Evolutionary conservation across 2,797 vertebrate species (phyloP), one percentile per base, ranked within the genome.

Genomic region (Nannoperca obscura): DNA sequence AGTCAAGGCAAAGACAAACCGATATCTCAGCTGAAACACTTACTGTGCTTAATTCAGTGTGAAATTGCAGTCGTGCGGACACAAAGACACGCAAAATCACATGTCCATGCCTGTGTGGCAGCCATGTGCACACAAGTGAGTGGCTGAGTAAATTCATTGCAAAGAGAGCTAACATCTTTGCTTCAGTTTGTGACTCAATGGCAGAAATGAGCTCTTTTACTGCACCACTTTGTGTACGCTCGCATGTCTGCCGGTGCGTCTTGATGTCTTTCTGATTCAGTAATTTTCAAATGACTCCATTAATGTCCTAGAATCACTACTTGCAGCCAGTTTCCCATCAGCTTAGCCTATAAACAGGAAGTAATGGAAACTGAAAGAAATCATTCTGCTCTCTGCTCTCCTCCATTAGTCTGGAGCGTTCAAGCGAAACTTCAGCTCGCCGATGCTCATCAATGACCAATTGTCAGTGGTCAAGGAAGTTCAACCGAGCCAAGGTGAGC

Each of bases 371-470:
- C 12, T 46, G 46, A 73, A 61, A 77, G 52, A 73, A 70, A 77
- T 77, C 55, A 58, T 52, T 76, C 14, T 78, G 11, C 60, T 65
- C 65, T 89, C 24, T 87, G 36, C 52, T 88, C 46, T 63, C 82
- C 82, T 84, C 64, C 80, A 71, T 91, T 87, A 97, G 97, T 94
- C 96, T 7, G 94, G 96, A 40, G 96, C 96, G 19, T 98, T 98
- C 94, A 96, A 96, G 77, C 94, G 97, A 42, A 98, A 98, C 93
- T 97, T 97, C 95, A 98, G 97, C 91, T 97, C 97, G 0, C 97
- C 97, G 0, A 93, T 97, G 87, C 93, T 98, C 63, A 91, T 96
- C 82, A 96, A 95, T 4, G 96, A 97, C 30, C 96, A 95, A 67
- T 86, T 94, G 61, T 91, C 94, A 58, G 90, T 92, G 3, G 93